Percentiles rank a stretch among this genome's conserved stretches.
phyloP scores from a whole-genome alignment of 2,888 invertebrate species.

The Strigamia crassipes region DNA sequence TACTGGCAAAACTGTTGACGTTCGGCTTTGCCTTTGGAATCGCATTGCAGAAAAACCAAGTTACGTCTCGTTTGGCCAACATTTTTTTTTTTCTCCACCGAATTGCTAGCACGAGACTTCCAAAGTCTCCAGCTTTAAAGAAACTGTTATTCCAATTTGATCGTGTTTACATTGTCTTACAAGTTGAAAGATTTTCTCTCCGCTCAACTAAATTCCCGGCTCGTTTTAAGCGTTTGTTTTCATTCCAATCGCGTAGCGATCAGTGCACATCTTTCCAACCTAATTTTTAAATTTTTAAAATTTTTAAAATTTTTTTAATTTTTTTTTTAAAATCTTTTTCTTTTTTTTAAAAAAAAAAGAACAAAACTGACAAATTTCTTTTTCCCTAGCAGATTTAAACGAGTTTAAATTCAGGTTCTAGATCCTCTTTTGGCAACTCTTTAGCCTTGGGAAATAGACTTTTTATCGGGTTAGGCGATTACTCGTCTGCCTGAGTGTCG shows the following conservation, averaged over 20 bases:
- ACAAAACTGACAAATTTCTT: too few species aligned
- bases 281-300: neutral
- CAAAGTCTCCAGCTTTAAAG: too few species aligned
- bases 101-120: too few species aligned
- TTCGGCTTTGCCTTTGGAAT: neutral
- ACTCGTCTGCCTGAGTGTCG: slow-evolving; percentile 5
- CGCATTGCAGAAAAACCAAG: too few species aligned
- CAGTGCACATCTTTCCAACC: neutral
- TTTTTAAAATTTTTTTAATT: neutral
- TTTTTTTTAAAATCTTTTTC: neutral
- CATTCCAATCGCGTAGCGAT: neutral
- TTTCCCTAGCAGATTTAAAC: neutral
- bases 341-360: too few species aligned
- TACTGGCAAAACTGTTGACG: neutral
- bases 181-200: neutral
- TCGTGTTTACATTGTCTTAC: neutral
- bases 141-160: neutral
- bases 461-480: slow-evolving; percentile 31
- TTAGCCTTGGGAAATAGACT: slow-evolving; percentile 13
- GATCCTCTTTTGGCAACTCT: slow-evolving; percentile 16
- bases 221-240: too few species aligned
- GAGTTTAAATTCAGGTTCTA: neutral
- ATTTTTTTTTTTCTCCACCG: too few species aligned
- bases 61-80: too few species aligned
- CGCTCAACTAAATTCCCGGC: too few species aligned